These are phyloP conservation scores for Aphodius sticticus DNA, from an alignment of 2,888 invertebrate species.

Conservation along the genomic window DNA sequence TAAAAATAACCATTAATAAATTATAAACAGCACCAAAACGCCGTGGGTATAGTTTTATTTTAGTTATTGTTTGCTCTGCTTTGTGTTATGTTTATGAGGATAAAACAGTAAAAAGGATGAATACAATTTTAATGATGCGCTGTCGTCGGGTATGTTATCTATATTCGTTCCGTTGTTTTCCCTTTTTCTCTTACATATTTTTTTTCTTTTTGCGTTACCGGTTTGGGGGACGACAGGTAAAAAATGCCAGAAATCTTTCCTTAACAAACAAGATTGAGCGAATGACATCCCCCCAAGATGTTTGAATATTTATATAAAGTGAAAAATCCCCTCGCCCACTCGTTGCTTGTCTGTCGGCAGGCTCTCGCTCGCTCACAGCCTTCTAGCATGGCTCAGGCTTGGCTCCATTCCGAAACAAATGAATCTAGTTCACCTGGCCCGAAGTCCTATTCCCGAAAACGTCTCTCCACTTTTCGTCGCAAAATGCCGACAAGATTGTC, in stretches of 20 bases:
- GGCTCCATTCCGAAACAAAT: neutral
- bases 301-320: conserved; percentile 26
- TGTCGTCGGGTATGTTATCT: neutral
- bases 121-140: neutral
- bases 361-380: neutral
- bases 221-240: neutral
- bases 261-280: conserved; percentile 14
- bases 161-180: neutral
- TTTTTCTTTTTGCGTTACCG: neutral
- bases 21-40: too few relatives aligned
- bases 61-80: neutral
- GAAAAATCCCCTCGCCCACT: conserved; percentile 16
- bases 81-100: neutral
- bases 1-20: too few relatives aligned
- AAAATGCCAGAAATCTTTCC: conserved; percentile 9
- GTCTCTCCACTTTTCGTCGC: neutral
- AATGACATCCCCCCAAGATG: conserved; percentile 16
- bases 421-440: neutral
- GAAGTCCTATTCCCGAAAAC: neutral
- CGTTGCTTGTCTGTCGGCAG: neutral
- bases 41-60: neutral
- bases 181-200: neutral
- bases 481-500: neutral
- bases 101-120: neutral
- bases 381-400: neutral